These are phyloP conservation scores for Anagyrus pseudococci DNA, from an alignment of 2,888 invertebrate species.

Conservation along the genomic window DNA sequence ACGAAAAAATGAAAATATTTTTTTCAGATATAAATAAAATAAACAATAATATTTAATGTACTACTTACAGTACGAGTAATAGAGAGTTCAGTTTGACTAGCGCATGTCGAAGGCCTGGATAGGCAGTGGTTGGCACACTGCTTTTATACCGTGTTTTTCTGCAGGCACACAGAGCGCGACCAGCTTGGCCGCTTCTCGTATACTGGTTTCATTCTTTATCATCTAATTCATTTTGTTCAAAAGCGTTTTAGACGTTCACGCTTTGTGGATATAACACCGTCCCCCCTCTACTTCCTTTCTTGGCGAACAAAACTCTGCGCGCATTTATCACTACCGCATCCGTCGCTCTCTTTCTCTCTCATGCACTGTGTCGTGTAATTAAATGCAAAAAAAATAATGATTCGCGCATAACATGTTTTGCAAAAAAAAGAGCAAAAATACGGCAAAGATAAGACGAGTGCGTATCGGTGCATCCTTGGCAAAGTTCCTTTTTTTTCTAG, in stretches of 20 bases:
- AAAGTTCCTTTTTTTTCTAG: not conserved
- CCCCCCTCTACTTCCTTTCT: conserved; percentile 19
- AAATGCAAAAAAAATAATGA: not conserved
- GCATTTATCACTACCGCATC: conserved; percentile 23
- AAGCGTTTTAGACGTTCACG: conserved; percentile 11
- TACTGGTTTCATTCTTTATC: conserved; percentile 23
- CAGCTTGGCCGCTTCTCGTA: conserved; percentile 13
- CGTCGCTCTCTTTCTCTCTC: not conserved
- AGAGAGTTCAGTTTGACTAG: too few relatives aligned
- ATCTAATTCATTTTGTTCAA: conserved; percentile 19
- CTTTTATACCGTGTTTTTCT: too few relatives aligned
- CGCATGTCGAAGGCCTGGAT: too few relatives aligned
- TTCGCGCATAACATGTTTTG: not conserved
- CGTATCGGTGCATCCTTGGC: not conserved
- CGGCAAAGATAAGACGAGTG: conserved; percentile 1
- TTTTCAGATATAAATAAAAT: too few relatives aligned
- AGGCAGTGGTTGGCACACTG: too few relatives aligned
- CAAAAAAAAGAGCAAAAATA: not conserved
- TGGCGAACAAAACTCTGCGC: too few relatives aligned
- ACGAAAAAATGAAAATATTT: too few relatives aligned
- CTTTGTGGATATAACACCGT: conserved; percentile 4
- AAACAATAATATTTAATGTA: too few relatives aligned
- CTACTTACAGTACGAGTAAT: too few relatives aligned
- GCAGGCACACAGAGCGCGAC: too few relatives aligned
- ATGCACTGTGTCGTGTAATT: too few relatives aligned